Base-by-base conservation (phyloP, 2,888 invertebrate genomes). In the Pristionchus arcanus region DNA sequence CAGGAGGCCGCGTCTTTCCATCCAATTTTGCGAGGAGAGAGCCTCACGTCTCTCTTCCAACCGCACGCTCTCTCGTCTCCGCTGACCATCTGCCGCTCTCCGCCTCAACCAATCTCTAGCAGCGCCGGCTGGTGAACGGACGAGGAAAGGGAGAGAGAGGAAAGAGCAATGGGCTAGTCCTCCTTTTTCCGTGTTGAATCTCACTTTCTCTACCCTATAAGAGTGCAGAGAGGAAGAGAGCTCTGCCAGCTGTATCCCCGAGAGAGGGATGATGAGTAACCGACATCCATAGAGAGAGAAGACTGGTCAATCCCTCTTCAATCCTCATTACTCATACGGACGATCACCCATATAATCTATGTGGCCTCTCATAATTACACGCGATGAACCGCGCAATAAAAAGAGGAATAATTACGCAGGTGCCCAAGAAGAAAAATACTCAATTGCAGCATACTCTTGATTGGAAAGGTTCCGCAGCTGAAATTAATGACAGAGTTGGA, bases 1-100 rank as follows among this genome's bases (percentile, higher is more conserved):
- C 81, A 53, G 81, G 81, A 53, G 81, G 81, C 81, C 81, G 42
- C 81, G 49, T 49, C 81, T 31, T 42, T 42, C 81, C 28, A 49
- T 81, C 81, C 81, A 81, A 81, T 81, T 81, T 81, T 49, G 81
- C 81, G 25, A 49, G 81, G 25, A 77, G 34, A 68, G 34, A 74
- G 74, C 37, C 71, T 53, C 81, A 77, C 42, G 77, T 83, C 55
- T 85, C 84, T 85, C 84, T 85, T 34, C 13, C 7, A 28, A 15
- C 31, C 84, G 53, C n/a, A 15, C 28, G 49, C n/a, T 59, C 59
- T 85, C 84, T 85, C 59, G 31, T 25, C 55, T 28, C 1, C 28
- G 4, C 83, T 55, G 25, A 9, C 31, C 55, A 28, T 83, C 83
- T 83, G 28, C 55, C 55, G 15, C 83, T 83, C 83, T 53, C 83